phyloP scores from a whole-genome alignment of 2,888 invertebrate genomes.

The Calameuta pallipes region DNA sequence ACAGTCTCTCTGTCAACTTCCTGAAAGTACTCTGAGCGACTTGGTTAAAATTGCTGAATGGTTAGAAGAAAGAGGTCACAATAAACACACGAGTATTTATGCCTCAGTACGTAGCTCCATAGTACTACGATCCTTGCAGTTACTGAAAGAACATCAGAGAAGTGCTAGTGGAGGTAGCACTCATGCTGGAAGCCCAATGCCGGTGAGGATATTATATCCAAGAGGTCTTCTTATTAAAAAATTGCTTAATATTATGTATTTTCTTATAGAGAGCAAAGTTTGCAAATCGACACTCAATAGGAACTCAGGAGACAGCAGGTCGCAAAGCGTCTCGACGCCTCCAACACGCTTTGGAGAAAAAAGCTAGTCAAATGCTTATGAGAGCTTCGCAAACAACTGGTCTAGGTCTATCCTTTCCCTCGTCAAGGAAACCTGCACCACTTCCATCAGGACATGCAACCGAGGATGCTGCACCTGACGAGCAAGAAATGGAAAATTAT shows the following conservation, averaged over 20 bases:
- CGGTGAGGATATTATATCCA: constrained; percentile 67
- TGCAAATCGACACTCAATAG: constrained; percentile 70
- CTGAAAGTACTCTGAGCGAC: constrained; percentile 77
- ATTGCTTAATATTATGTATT: constrained; percentile 5
- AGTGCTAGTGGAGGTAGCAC: constrained; percentile 82
- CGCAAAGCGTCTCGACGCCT: constrained; percentile 84
- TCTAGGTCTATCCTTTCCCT: constrained; percentile 74
- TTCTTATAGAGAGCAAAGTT: constrained; percentile 74
- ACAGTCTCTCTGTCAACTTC: constrained; percentile 74
- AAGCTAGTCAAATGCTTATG: constrained; percentile 85
- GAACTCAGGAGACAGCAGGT: constrained; percentile 74
- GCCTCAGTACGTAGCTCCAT: constrained; percentile 81
- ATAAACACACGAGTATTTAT: constrained; percentile 81
- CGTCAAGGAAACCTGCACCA: constrained; percentile 69
- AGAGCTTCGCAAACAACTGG: constrained; percentile 89
- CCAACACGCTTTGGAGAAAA: constrained; percentile 78
- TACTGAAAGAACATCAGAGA: constrained; percentile 83
- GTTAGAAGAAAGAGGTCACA: constrained; percentile 82
- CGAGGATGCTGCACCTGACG: constrained; percentile 69
- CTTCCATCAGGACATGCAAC: constrained; percentile 49
- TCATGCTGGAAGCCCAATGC: constrained; percentile 72
- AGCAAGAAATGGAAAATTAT: constrained; percentile 87
- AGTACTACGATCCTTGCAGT: constrained; percentile 78
- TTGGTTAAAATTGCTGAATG: constrained; percentile 85
- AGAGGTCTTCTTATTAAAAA: constrained; percentile 29